Evolutionary conservation across 1,140 invertebrate genomes (phyloP).

Genomic region (Eueides isabella): DNA sequence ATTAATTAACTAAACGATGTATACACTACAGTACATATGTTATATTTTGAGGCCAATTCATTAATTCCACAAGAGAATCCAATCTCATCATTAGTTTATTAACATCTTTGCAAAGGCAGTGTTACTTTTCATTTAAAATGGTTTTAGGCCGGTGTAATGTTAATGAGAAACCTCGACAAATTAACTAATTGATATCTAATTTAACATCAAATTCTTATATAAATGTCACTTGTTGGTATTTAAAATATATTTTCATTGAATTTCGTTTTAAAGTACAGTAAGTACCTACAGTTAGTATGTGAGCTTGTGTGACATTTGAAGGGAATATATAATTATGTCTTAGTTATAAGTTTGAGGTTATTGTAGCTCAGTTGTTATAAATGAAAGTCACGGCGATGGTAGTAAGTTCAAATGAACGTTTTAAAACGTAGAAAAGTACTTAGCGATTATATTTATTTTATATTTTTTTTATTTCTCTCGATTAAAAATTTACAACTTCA

Average conservation of each 20-base stretch:
- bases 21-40: not conserved
- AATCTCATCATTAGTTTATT: not conserved
- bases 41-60: not conserved
- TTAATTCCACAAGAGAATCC: not conserved
- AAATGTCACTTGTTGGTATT: slow-evolving; percentile 41
- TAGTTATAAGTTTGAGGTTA: not conserved
- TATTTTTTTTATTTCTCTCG: too few relatives aligned
- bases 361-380: too few relatives aligned
- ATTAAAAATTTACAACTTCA: too few relatives aligned
- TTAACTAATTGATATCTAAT: slow-evolving; percentile 26
- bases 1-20: not conserved
- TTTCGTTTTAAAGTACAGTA: not conserved
- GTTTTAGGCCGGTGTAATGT: not conserved
- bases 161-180: slow-evolving; percentile 26
- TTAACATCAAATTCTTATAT: not conserved
- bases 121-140: not conserved
- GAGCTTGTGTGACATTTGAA: not conserved
- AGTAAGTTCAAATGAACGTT: too few relatives aligned
- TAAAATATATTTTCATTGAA: slow-evolving; percentile 18
- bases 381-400: too few relatives aligned
- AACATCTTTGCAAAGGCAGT: not conserved
- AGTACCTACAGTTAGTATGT: not conserved
- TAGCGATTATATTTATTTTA: too few relatives aligned
- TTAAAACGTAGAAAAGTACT: too few relatives aligned
- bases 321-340: not conserved